Percentiles rank a stretch among this genome's conserved stretches.
These are phyloP conservation scores for Azemiops feae DNA, from an alignment of 2,113 vertebrate species.

Conservation along the genomic window DNA sequence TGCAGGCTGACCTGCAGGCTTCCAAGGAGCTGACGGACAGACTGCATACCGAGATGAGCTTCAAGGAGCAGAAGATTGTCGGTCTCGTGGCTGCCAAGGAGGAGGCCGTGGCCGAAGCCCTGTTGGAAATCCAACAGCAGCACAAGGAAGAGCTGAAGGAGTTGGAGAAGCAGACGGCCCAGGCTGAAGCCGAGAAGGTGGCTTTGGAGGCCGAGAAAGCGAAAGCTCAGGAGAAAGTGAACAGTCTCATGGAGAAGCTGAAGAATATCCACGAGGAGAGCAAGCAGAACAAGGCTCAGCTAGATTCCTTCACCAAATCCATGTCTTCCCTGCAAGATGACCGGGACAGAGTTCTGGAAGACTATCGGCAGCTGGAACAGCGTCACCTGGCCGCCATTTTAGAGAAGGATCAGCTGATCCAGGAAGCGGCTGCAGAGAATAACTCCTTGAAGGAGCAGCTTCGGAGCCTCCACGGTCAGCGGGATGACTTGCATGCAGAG, in stretches of 20 bases:
- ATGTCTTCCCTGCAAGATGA: constrained; percentile 96
- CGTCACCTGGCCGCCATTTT: constrained; percentile 85
- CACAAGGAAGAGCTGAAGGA: constrained; percentile 82
- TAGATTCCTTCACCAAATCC: constrained; percentile 88
- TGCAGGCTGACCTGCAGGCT: constrained; percentile 83
- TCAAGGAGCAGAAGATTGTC: constrained; percentile 86
- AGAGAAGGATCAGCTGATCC: constrained; percentile 91
- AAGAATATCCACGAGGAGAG: constrained; percentile 76
- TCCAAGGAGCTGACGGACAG: constrained; percentile 79
- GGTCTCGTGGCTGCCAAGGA: constrained; percentile 85
- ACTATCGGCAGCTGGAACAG: constrained; percentile 89
- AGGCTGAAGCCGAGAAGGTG: constrained; percentile 60
- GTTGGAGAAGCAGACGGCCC: constrained; percentile 72
- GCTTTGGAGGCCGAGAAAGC: constrained; percentile 78
- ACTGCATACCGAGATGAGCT: constrained; percentile 78
- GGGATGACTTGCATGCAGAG: constrained; percentile 91
- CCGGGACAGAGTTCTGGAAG: constrained; percentile 81
- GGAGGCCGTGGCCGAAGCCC: constrained; percentile 79
- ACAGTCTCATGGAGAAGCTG: constrained; percentile 71
- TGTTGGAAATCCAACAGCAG: constrained; percentile 67
- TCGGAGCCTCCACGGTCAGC: constrained; percentile 76
- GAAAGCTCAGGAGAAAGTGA: constrained; percentile 68
- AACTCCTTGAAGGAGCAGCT: constrained; percentile 89
- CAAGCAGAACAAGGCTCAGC: constrained; percentile 74
- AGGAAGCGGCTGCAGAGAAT: constrained; percentile 91